Evolutionary conservation across 1,140 invertebrate genomes (phyloP).

Genomic region (Drosophila mojavensis): DNA sequence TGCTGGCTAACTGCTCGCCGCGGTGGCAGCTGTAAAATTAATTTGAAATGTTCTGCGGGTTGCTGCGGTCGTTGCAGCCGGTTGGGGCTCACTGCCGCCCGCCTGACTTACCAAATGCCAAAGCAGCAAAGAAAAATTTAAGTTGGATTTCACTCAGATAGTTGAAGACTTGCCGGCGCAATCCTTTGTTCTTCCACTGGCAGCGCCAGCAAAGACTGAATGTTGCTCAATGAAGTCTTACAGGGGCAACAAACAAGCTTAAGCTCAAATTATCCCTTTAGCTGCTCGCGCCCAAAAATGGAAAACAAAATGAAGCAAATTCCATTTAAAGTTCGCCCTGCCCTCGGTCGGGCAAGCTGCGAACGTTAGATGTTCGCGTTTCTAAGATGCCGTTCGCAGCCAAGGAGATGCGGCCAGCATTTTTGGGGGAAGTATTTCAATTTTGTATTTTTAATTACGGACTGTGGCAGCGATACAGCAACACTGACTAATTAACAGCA

Average conservation of each 20-base stretch:
- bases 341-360: too few species aligned
- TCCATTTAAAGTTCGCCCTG: slow-evolving; percentile 15
- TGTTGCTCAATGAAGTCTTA: too few species aligned
- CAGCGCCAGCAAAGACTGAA: too few species aligned
- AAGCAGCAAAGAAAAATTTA: slow-evolving; percentile 43
- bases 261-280: slow-evolving; percentile 5
- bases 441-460: slow-evolving; percentile 53
- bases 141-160: slow-evolving; percentile 35
- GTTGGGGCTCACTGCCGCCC: too few species aligned
- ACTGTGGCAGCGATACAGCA: slow-evolving; percentile 38
- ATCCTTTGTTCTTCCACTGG: not conserved
- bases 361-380: not conserved
- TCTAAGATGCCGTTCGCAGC: slow-evolving; percentile 3
- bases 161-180: not conserved
- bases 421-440: slow-evolving; percentile 17
- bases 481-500: slow-evolving; percentile 46
- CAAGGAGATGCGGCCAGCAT: not conserved
- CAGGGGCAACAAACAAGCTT: not conserved
- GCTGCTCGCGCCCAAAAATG: not conserved
- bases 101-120: slow-evolving; percentile 12
- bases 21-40: slow-evolving; percentile 69
- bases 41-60: slow-evolving; percentile 68
- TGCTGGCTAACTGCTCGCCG: slow-evolving; percentile 30
- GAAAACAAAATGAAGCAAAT: not conserved
- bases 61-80: not conserved